Evolutionary conservation across 64 coral and sea anemone species (phyloP).

Genomic region (Cladopsammia gracilis): DNA sequence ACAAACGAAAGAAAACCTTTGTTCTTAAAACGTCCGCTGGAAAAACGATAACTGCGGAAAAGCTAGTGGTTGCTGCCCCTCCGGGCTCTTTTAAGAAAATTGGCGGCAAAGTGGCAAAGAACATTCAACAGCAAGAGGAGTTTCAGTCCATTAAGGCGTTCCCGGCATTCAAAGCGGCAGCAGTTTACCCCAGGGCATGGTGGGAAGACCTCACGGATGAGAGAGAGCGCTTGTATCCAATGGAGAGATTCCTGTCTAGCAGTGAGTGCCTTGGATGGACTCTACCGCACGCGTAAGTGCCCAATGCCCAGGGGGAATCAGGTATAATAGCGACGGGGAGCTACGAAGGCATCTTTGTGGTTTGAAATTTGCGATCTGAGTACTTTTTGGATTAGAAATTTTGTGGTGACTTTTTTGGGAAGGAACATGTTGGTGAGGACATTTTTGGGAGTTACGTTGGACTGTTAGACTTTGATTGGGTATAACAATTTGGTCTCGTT

Average conservation of each 20-base stretch:
- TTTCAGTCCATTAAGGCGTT: not conserved
- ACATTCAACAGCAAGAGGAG: conserved; percentile 8
- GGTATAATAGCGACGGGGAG: no score
- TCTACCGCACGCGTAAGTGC: not conserved
- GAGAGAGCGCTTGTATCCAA: not conserved
- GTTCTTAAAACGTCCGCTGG: not conserved
- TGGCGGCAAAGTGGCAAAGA: not conserved
- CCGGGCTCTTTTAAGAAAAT: conserved; percentile 17
- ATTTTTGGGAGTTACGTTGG: no score
- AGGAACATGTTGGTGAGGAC: no score
- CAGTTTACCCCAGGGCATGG: not conserved
- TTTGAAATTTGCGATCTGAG: no score
- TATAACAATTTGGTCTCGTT: no score
- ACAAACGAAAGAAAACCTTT: not conserved
- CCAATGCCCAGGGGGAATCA: no score
- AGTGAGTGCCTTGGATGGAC: conserved; percentile 13
- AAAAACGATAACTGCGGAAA: not conserved
- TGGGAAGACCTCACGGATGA: conserved; percentile 5
- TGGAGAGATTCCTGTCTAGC: not conserved
- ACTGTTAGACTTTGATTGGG: no score
- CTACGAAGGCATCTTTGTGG: no score
- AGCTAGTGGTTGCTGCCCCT: conserved; percentile 1
- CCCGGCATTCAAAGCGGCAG: conserved; percentile 11
- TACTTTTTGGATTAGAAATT: no score
- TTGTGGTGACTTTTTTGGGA: no score